Evolutionary conservation across 2,888 invertebrate species (phyloP).

Genomic region (Ashinkailepas kermadecensis): DNA sequence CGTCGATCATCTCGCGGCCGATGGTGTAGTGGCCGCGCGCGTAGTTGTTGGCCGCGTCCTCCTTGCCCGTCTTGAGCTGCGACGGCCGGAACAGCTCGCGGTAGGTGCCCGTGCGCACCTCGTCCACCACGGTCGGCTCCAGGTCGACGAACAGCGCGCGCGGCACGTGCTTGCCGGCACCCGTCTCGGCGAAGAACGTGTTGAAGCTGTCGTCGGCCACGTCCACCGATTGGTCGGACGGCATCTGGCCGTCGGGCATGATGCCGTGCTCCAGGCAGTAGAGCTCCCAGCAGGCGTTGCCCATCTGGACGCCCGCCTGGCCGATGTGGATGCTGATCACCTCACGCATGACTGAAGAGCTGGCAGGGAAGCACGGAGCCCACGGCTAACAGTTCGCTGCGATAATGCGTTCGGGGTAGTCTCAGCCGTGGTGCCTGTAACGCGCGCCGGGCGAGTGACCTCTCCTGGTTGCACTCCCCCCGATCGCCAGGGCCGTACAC

Average conservation of each 20-base stretch:
- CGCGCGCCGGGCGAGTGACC: background rate
- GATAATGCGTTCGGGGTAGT: background rate
- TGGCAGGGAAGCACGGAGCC: background rate
- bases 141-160: conserved; percentile 78
- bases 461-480: background rate
- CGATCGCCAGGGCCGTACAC: no score
- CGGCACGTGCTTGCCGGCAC: conserved; percentile 79
- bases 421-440: conserved; percentile 10
- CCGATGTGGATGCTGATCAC: conserved; percentile 47
- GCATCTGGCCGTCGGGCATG: conserved; percentile 44
- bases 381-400: background rate
- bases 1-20: conserved; percentile 41
- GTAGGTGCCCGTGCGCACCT: conserved; percentile 38
- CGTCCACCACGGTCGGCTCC: conserved; percentile 70
- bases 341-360: conserved; percentile 38
- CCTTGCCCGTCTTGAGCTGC: conserved; percentile 42
- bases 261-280: conserved; percentile 51
- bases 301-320: conserved; percentile 48
- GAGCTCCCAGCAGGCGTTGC: conserved; percentile 52
- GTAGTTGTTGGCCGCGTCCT: conserved; percentile 40
- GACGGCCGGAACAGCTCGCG: conserved; percentile 42
- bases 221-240: conserved; percentile 37
- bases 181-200: conserved; percentile 59
- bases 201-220: conserved; percentile 47
- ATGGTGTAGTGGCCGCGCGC: conserved; percentile 43